Conservation (phyloP, 2,888 invertebrate genomes). For the Troides aeacus region DNA sequence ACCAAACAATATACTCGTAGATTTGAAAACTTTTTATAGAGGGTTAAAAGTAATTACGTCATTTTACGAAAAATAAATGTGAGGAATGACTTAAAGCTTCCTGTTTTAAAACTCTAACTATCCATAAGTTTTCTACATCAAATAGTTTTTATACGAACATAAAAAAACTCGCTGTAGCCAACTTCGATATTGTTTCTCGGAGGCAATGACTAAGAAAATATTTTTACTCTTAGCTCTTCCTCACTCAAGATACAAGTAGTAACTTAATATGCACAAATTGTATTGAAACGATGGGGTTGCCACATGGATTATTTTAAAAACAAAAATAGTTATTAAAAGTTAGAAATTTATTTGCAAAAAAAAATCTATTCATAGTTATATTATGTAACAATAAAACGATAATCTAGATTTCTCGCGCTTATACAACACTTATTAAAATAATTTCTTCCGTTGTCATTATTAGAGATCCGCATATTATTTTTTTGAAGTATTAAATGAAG, state of each 20-base stretch:
- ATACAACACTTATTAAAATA: slow-evolving; percentile 22
- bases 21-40: no score
- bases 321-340: neutral
- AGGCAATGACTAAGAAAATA: neutral
- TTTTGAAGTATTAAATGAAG: neutral
- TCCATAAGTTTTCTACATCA: slow-evolving; percentile 18
- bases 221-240: neutral
- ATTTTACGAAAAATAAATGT: no score
- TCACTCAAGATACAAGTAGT: neutral
- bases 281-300: neutral
- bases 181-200: slow-evolving; percentile 10
- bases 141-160: slow-evolving; percentile 3
- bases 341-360: neutral
- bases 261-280: neutral
- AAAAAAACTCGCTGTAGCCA: slow-evolving; percentile 14
- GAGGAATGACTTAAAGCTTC: no score
- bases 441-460: slow-evolving; percentile 22
- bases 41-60: no score
- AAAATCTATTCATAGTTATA: neutral
- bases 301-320: neutral
- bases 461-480: slow-evolving; percentile 11
- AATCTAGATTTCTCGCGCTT: slow-evolving; percentile 19
- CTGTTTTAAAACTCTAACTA: slow-evolving; percentile 2
- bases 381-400: slow-evolving; percentile 18
- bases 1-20: no score